Percentiles rank a stretch among this genome's conserved stretches.
Conservation (phyloP, 1,140 invertebrate genomes). For the Drosophila trapezifrons region DNA sequence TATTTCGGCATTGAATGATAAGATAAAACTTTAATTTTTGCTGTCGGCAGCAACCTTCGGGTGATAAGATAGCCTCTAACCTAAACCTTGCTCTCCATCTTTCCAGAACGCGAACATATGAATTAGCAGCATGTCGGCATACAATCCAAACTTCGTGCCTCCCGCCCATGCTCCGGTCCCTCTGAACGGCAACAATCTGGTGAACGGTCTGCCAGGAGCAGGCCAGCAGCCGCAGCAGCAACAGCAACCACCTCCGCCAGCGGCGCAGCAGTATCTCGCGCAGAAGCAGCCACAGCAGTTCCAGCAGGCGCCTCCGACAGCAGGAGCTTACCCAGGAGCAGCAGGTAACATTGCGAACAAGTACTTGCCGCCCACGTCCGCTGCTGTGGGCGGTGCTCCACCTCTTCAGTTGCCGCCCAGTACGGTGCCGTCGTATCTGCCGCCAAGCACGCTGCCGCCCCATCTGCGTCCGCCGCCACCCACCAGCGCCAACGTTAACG, state of each 20-base stretch:
- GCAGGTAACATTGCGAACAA: slow-evolving; percentile 53
- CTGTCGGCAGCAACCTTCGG: slow-evolving; percentile 24
- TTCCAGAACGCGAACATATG: slow-evolving; percentile 69
- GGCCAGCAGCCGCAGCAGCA: slow-evolving; percentile 21
- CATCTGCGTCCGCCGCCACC: slow-evolving; percentile 63
- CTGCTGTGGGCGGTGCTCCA: not conserved
- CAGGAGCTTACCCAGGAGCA: slow-evolving; percentile 32
- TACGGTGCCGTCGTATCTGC: not conserved
- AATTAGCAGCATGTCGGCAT: slow-evolving; percentile 74
- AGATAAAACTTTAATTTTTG: slow-evolving; percentile 25
- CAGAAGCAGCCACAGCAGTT: slow-evolving; percentile 47
- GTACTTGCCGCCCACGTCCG: slow-evolving; percentile 57
- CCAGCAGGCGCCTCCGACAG: slow-evolving; percentile 30
- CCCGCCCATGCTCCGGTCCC: slow-evolving; percentile 38
- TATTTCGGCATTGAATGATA: slow-evolving; percentile 39
- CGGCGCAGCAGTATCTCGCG: slow-evolving; percentile 21
- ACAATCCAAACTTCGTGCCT: slow-evolving; percentile 73
- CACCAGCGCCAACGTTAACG: slow-evolving; percentile 33
- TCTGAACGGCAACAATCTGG: slow-evolving; percentile 57
- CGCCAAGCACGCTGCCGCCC: slow-evolving; percentile 56
- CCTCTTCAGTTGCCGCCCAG: slow-evolving; percentile 1
- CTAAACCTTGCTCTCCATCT: slow-evolving; percentile 5
- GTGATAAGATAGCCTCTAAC: slow-evolving; percentile 44
- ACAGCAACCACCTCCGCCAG: slow-evolving; percentile 16
- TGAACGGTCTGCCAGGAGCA: slow-evolving; percentile 60